Conservation (phyloP, 2,888 invertebrate species). For the Pristionchus entomophagus region DNA sequence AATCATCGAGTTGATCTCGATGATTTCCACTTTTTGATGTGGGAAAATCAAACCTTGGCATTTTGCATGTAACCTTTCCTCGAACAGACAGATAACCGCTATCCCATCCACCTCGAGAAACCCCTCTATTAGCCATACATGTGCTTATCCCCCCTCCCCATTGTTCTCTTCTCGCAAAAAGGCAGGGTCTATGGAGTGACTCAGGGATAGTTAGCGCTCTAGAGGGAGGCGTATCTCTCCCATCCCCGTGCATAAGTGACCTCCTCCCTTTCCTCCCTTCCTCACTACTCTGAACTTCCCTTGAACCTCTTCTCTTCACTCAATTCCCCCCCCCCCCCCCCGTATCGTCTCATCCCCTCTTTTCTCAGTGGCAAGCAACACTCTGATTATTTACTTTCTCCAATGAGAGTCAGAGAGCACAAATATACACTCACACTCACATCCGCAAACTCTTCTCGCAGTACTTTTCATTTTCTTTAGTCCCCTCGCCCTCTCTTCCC, state of each 20-base stretch:
- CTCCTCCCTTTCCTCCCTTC: conserved; percentile 16
- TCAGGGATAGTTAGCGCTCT: conserved; percentile 30
- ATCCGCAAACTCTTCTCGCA: conserved; percentile 45
- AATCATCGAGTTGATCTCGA: neutral
- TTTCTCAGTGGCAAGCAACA: conserved; percentile 6
- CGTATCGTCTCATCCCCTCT: conserved; percentile 4
- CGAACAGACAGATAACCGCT: neutral
- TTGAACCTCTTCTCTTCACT: neutral
- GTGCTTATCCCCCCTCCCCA: neutral
- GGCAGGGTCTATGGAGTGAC: neutral
- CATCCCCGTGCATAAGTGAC: conserved; percentile 45
- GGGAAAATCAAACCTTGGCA: neutral
- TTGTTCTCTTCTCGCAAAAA: conserved; percentile 16
- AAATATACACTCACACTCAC: conserved; percentile 44
- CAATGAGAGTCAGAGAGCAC: conserved; percentile 40
- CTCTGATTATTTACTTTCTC: conserved; percentile 46
- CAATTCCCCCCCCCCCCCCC: neutral
- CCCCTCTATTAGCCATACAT: conserved; percentile 25
- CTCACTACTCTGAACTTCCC: conserved; percentile 31
- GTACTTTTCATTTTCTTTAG: conserved; percentile 40
- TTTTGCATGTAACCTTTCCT: neutral
- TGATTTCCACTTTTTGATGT: neutral
- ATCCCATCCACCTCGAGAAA: neutral
- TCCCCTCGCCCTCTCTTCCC: neutral
- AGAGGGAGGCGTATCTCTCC: conserved; percentile 31